Percentiles rank a stretch among this genome's conserved stretches.
Evolutionary conservation across 2,797 vertebrate species (phyloP).

Genomic region (Lepus townsendii): DNA sequence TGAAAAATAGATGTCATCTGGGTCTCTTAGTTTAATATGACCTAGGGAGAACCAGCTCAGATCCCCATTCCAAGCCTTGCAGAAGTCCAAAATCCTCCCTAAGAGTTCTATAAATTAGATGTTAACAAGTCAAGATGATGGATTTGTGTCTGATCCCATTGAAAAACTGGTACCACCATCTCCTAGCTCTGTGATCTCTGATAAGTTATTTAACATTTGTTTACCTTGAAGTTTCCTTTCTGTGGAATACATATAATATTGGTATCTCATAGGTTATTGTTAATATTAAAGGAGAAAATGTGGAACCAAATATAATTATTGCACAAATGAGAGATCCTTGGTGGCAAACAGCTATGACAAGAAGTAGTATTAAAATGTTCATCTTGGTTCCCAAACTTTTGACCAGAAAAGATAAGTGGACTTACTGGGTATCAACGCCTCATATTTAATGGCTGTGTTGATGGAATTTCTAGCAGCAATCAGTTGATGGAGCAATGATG

Average conservation of each 20-base stretch:
- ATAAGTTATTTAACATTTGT: neutral
- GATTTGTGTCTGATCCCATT: neutral
- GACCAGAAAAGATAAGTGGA: slow-evolving; percentile 3
- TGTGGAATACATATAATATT: neutral
- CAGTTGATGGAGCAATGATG: neutral
- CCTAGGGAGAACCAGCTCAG: slow-evolving; percentile 3
- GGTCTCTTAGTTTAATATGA: neutral
- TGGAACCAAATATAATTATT: neutral
- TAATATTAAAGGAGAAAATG: neutral
- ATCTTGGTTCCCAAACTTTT: slow-evolving; percentile 25
- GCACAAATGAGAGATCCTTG: neutral
- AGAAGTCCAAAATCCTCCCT: slow-evolving; percentile 10
- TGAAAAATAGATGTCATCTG: slow-evolving; percentile 47
- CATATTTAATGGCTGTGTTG: neutral
- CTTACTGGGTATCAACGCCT: neutral
- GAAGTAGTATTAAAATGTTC: neutral
- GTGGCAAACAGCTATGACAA: neutral
- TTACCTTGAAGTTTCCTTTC: neutral
- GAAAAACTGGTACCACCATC: neutral
- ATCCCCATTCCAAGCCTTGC: neutral
- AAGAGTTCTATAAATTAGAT: neutral
- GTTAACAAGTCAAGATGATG: neutral
- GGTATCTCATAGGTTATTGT: neutral
- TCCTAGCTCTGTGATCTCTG: neutral
- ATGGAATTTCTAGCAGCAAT: neutral